phyloP scores from a whole-genome alignment of 2,888 invertebrate genomes.

The Cerastis rubricosa region DNA sequence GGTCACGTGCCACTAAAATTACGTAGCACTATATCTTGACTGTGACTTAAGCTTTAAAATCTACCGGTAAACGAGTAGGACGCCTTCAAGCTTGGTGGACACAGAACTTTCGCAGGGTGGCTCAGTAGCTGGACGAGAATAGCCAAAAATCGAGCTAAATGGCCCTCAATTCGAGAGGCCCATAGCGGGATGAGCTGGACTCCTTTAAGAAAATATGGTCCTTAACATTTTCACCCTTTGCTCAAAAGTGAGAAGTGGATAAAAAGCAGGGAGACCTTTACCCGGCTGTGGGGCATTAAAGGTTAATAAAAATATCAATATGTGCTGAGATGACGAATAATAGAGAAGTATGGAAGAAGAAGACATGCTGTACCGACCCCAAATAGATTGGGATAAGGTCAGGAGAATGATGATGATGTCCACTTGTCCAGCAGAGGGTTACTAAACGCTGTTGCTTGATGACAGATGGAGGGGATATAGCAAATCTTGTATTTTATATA shows the following conservation, averaged over 20 bases:
- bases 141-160: not conserved
- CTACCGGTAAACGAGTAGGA: too few species aligned
- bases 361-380: too few species aligned
- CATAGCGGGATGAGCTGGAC: not conserved
- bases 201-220: not conserved
- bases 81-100: not conserved
- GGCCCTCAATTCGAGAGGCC: not conserved
- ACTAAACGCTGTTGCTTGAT: not conserved
- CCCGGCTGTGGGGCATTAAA: too few species aligned
- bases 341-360: too few species aligned
- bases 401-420: not conserved
- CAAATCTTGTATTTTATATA: not conserved
- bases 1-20: too few species aligned
- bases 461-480: not conserved
- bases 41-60: not conserved
- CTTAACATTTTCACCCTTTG: not conserved
- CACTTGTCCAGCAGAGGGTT: not conserved
- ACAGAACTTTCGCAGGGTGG: not conserved
- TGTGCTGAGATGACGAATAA: too few species aligned
- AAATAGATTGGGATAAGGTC: too few species aligned
- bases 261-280: not conserved
- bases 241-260: not conserved
- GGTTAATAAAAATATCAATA: not conserved
- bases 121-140: not conserved
- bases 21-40: not conserved